A percentile compares a stretch with the other conserved stretches of the same genome.
Evolutionary conservation across 2,797 vertebrate species (phyloP).

Genomic region (Silurus lanzhouensis): DNA sequence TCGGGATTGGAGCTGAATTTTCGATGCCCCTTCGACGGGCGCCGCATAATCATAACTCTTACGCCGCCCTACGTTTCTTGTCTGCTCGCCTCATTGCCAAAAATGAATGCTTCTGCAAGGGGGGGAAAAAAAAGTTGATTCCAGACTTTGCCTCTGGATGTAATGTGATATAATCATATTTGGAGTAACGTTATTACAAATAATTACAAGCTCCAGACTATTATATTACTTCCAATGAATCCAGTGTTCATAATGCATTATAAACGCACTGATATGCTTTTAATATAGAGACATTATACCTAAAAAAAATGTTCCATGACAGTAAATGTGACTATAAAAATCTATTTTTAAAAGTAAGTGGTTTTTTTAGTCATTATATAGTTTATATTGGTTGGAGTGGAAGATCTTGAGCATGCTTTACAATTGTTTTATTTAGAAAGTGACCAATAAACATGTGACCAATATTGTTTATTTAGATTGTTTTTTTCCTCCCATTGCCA

Average conservation of each 20-base stretch:
- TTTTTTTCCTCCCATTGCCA: too few species aligned
- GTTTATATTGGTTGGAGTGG: too few species aligned
- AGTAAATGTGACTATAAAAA: neutral
- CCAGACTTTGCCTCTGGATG: neutral
- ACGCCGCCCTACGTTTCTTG: constrained; percentile 30
- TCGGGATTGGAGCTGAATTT: constrained; percentile 42
- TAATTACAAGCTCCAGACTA: constrained; percentile 2
- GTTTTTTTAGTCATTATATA: too few species aligned
- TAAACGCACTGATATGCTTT: neutral
- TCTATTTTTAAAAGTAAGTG: neutral
- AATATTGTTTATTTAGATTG: too few species aligned
- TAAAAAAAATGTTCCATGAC: neutral
- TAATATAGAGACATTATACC: neutral
- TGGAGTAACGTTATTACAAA: neutral
- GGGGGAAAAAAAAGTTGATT: neutral
- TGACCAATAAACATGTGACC: too few species aligned
- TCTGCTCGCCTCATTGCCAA: constrained; percentile 34
- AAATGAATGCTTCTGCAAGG: neutral
- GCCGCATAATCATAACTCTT: constrained; percentile 43
- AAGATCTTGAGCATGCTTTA: too few species aligned
- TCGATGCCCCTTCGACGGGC: constrained; percentile 13
- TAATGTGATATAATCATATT: neutral
- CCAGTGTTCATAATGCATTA: neutral
- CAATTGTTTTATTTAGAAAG: too few species aligned
- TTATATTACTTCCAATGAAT: constrained; percentile 10